Percentiles rank a stretch among this genome's conserved stretches.
Evolutionary conservation across 2,888 invertebrate genomes (phyloP).

Genomic region (Strigamia maritima): DNA sequence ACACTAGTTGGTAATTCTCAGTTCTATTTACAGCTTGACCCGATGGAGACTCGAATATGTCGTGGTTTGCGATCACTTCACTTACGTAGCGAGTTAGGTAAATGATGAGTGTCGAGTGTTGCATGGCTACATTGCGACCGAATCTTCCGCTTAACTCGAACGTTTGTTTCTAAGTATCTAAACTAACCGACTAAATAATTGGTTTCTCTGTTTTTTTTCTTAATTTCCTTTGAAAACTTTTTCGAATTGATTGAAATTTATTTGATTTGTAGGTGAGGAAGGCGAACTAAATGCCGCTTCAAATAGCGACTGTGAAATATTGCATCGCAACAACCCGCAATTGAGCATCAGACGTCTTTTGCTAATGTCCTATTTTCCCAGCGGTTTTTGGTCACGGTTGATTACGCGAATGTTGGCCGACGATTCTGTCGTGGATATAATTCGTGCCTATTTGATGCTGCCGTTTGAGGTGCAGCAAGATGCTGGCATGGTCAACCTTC

Average conservation of each 20-base stretch:
- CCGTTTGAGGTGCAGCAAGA: slow-evolving; percentile 62
- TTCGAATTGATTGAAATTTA: neutral
- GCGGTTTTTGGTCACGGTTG: slow-evolving; percentile 95
- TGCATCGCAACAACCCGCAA: slow-evolving; percentile 46
- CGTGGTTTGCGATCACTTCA: slow-evolving; percentile 34
- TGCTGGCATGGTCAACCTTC: slow-evolving; percentile 57
- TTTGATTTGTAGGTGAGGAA: neutral
- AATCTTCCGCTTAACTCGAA: slow-evolving; percentile 1
- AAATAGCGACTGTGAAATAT: slow-evolving; percentile 44
- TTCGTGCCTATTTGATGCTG: slow-evolving; percentile 67
- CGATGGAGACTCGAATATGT: neutral
- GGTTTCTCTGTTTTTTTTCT: neutral
- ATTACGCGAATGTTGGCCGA: slow-evolving; percentile 90
- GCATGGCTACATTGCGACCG: slow-evolving; percentile 9
- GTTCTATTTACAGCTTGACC: slow-evolving; percentile 45
- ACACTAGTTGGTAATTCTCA: slow-evolving; percentile 48
- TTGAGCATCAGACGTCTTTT: slow-evolving; percentile 63
- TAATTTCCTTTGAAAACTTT: neutral
- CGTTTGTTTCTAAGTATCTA: neutral
- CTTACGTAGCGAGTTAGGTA: slow-evolving; percentile 18
- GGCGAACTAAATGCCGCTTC: neutral
- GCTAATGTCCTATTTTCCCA: slow-evolving; percentile 94
- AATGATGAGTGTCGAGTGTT: neutral
- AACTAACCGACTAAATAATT: neutral
- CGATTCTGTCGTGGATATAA: slow-evolving; percentile 73